phyloP scores from a whole-genome alignment of 2,797 vertebrate genomes.

The Leptodactylus fallax region DNA sequence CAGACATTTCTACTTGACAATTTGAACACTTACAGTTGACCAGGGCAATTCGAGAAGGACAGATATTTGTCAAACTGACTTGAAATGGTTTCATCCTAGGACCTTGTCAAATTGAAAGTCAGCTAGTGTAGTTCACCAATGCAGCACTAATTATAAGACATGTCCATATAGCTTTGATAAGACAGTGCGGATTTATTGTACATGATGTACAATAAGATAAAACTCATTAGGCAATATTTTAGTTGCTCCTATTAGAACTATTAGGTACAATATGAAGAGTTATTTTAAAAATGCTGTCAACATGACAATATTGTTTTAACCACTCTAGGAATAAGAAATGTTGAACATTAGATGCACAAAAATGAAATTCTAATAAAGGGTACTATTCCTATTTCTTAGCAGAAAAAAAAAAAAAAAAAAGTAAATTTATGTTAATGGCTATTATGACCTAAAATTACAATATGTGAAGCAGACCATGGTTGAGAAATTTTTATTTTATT shows the following conservation, averaged over 20 bases:
- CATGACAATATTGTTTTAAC: constrained; percentile 44
- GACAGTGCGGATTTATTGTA: too few relatives aligned
- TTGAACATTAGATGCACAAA: constrained; percentile 42
- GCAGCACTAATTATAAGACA: too few relatives aligned
- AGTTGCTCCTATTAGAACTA: background rate
- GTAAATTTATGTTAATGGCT: background rate
- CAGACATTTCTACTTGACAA: too few relatives aligned
- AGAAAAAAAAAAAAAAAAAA: background rate
- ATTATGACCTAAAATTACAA: constrained; percentile 1
- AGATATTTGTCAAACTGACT: too few relatives aligned
- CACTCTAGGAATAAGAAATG: constrained; percentile 29
- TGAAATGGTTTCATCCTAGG: too few relatives aligned
- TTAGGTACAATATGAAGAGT: background rate
- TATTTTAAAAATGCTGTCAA: constrained; percentile 5
- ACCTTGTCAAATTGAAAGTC: too few relatives aligned
- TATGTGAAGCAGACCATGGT: background rate
- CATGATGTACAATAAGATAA: too few relatives aligned
- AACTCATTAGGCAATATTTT: background rate
- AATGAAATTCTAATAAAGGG: too few relatives aligned
- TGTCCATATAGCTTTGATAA: too few relatives aligned
- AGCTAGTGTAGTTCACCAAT: too few relatives aligned
- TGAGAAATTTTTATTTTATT: background rate
- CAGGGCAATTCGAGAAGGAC: too few relatives aligned
- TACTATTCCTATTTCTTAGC: background rate
- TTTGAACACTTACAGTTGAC: too few relatives aligned